A percentile compares a stretch with the other conserved stretches of the same genome.
phyloP scores from a whole-genome alignment of 2,888 invertebrate species.

The Pherbina coryleti region DNA sequence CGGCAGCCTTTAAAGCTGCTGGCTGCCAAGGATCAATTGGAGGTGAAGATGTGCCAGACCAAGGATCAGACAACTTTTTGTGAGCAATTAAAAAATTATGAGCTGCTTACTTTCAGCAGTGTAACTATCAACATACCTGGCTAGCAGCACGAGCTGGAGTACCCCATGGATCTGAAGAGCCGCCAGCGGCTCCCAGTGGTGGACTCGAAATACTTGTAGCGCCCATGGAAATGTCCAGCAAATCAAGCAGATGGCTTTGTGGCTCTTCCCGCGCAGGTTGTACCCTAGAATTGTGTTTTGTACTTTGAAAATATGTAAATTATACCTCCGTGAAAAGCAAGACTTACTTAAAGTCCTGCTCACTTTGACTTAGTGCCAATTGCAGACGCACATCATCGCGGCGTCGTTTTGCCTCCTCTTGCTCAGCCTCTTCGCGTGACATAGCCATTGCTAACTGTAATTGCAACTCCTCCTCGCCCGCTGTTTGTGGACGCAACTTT shows the following conservation, averaged over 20 bases:
- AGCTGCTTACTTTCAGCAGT: background rate
- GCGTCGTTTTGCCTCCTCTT: slow-evolving; percentile 92
- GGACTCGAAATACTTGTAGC: slow-evolving; percentile 73
- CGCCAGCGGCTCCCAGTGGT: slow-evolving; percentile 66
- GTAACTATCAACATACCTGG: slow-evolving; percentile 71
- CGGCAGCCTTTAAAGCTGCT: slow-evolving; percentile 49
- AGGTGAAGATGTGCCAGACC: slow-evolving; percentile 67
- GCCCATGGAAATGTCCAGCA: slow-evolving; percentile 84
- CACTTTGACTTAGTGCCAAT: slow-evolving; percentile 94
- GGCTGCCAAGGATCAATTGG: slow-evolving; percentile 68
- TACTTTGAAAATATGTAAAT: background rate
- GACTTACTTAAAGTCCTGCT: slow-evolving; percentile 88
- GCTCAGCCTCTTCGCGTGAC: slow-evolving; percentile 98
- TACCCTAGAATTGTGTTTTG: slow-evolving; percentile 18
- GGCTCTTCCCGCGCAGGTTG: slow-evolving; percentile 62
- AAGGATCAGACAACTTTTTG: slow-evolving; percentile 65
- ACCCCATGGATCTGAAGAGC: slow-evolving; percentile 82
- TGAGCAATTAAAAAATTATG: background rate
- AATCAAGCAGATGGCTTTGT: slow-evolving; percentile 84
- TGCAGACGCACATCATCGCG: slow-evolving; percentile 97
- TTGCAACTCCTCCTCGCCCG: slow-evolving; percentile 98
- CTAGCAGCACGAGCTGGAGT: slow-evolving; percentile 72
- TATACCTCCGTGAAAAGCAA: background rate
- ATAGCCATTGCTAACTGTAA: slow-evolving; percentile 97
- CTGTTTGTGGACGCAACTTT: slow-evolving; percentile 94